Evolutionary conservation across 2,797 vertebrate genomes (phyloP).

Genomic region (Tokudaia tokunoshimensis): DNA sequence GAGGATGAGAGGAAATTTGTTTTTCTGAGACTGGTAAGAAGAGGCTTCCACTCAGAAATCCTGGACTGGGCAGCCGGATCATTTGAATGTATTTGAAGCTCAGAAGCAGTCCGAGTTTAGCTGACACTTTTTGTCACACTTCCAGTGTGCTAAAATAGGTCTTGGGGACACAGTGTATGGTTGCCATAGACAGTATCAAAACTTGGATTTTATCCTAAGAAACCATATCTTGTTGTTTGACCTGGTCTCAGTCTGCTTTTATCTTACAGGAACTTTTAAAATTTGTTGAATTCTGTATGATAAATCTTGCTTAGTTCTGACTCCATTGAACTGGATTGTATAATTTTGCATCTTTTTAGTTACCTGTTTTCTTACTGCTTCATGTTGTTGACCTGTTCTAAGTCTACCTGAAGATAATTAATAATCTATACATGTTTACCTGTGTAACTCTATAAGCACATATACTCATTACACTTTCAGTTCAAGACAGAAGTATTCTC

Average conservation of each 20-base stretch:
- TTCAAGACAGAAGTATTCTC: neutral
- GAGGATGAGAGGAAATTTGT: constrained; percentile 35
- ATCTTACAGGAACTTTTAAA: neutral
- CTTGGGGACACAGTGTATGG: neutral
- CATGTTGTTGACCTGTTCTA: neutral
- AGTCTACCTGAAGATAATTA: neutral
- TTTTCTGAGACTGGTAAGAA: constrained; percentile 71
- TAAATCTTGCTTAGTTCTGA: constrained; percentile 11
- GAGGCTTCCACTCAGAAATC: constrained; percentile 46
- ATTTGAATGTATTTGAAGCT: constrained; percentile 68
- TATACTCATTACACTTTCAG: neutral
- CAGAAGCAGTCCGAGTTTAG: constrained; percentile 55
- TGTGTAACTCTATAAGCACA: neutral
- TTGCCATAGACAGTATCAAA: neutral
- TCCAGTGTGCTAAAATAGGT: constrained; percentile 7
- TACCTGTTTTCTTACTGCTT: neutral
- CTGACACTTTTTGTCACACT: constrained; percentile 13
- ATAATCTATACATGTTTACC: no score
- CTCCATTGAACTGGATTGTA: neutral
- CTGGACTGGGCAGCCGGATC: constrained; percentile 14
- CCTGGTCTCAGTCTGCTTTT: neutral
- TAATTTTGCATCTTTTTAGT: neutral
- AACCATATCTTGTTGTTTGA: neutral
- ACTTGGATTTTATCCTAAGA: neutral
- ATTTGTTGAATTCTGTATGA: neutral